These are phyloP conservation scores for Empis livida DNA, from an alignment of 2,888 invertebrate genomes.

Conservation along the genomic window DNA sequence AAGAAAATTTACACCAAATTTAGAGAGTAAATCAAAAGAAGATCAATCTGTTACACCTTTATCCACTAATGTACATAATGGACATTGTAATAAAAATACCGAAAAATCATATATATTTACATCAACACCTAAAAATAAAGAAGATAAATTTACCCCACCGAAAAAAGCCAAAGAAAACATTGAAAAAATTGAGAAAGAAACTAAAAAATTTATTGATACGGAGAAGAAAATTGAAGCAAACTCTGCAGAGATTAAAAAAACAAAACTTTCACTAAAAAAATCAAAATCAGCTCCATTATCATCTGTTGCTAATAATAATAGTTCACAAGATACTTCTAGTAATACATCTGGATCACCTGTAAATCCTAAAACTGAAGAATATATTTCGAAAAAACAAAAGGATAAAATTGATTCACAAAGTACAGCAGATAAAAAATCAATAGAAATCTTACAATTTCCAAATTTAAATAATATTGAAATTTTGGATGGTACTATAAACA, in stretches of 20 bases:
- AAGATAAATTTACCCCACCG: conserved; percentile 12
- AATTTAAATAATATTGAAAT: conserved; percentile 7
- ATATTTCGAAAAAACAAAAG: conserved; percentile 9
- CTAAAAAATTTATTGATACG: not conserved
- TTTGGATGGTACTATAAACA: conserved; percentile 5
- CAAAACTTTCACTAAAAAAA: conserved; percentile 12
- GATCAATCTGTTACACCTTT: not conserved
- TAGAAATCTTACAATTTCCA: conserved; percentile 10
- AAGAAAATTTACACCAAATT: conserved; percentile 11
- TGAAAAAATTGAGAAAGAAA: not conserved
- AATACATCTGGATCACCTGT: conserved; percentile 2
- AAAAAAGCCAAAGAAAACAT: conserved; percentile 6
- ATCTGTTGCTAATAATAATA: conserved; percentile 12
- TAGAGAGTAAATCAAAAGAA: conserved; percentile 5
- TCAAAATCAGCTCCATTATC: conserved; percentile 13
- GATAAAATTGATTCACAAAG: conserved; percentile 10
- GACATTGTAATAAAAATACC: conserved; percentile 8
- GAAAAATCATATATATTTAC: conserved; percentile 1
- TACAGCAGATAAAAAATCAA: conserved; percentile 6
- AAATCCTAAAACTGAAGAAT: conserved; percentile 8
- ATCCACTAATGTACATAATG: not conserved
- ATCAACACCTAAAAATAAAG: conserved; percentile 2
- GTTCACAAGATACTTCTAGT: not conserved
- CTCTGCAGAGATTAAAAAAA: conserved; percentile 10
- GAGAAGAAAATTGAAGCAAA: conserved; percentile 2